Base-by-base conservation (phyloP, 2,797 vertebrate species). In the Gastrophryne carolinensis region DNA sequence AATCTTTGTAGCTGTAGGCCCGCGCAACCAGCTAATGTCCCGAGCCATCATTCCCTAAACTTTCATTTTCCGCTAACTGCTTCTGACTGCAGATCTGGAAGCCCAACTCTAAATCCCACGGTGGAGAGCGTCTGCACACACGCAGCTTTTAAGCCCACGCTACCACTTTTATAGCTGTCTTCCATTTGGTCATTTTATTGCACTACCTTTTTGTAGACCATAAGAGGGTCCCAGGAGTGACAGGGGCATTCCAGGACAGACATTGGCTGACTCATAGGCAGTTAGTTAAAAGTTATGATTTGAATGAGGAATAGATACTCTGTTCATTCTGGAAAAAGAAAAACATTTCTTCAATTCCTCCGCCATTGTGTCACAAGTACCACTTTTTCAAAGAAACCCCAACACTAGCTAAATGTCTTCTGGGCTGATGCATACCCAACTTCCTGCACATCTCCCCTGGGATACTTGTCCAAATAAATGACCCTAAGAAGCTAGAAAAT, bases 21-120 rank as follows among this genome's bases (percentile, higher is more conserved):
- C 74, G 35, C 50, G n/a, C 29, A 64, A 64, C 50, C 67, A 77
- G 58, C 62, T 63, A 57, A 32, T 37, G 60, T 71, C 49, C 37
- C 64, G 37, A 57, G 50, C 57, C 35, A 56, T 77, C 47, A 37
- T 37, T 70, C 35, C 44, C 13, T 11, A 68, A 54, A 52, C 65
- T 53, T 70, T 35, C 26, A 34, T 54, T 61, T 71, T 41, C 57
- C 30, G 13, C 11, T 77, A 44, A 77, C 57, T 56, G 58, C 17
- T 64, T 65, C 21, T 71, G 74, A 64, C 67, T 56, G 60, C 60
- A 74, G 62, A 54, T 57, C 66, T 69, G 66, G 50, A 52, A 68
- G 21, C 27, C 34, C 39, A 35, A 39, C 32, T 39, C 17, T 26
- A 68, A 39, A 19, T 68, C 50, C 23, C 50, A 68, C 65, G 39